Conservation (phyloP, 2,888 invertebrate genomes). For the Allygus modestus region DNA sequence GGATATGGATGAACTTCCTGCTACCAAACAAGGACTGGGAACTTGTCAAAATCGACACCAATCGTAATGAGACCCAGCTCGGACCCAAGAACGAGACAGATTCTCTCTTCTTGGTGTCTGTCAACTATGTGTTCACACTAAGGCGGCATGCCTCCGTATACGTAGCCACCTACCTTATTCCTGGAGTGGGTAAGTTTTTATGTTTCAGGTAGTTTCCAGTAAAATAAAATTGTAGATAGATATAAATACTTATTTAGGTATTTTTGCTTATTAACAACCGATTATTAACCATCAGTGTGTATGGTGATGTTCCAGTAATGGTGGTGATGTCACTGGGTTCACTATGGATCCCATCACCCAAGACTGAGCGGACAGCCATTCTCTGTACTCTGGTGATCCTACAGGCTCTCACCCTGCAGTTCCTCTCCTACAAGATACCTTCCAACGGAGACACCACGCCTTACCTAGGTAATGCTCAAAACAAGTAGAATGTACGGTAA, state of each 20-base stretch:
- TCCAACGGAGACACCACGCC: conserved; percentile 51
- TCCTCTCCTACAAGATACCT: conserved; percentile 53
- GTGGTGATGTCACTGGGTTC: conserved; percentile 37
- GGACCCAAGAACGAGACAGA: conserved; percentile 46
- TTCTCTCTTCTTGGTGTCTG: conserved; percentile 5
- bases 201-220: background rate
- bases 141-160: conserved; percentile 54
- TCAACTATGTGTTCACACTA: conserved; percentile 33
- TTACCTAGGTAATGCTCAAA: conserved; percentile 22
- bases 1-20: conserved; percentile 11
- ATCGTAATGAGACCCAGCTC: conserved; percentile 17
- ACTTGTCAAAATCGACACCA: background rate
- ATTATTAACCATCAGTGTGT: no score
- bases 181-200: conserved; percentile 45
- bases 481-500: no score
- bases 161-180: conserved; percentile 46
- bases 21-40: conserved; percentile 38
- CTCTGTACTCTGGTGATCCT: conserved; percentile 42
- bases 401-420: conserved; percentile 44
- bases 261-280: no score
- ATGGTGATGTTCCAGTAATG: conserved; percentile 48
- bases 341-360: conserved; percentile 47
- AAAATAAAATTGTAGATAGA: background rate
- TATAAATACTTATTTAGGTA: no score
- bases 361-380: conserved; percentile 13